Evolutionary conservation across 64 coral and sea anemone species (phyloP), one percentile per base, ranked within the genome.

Genomic region (Acropora tenuis): DNA sequence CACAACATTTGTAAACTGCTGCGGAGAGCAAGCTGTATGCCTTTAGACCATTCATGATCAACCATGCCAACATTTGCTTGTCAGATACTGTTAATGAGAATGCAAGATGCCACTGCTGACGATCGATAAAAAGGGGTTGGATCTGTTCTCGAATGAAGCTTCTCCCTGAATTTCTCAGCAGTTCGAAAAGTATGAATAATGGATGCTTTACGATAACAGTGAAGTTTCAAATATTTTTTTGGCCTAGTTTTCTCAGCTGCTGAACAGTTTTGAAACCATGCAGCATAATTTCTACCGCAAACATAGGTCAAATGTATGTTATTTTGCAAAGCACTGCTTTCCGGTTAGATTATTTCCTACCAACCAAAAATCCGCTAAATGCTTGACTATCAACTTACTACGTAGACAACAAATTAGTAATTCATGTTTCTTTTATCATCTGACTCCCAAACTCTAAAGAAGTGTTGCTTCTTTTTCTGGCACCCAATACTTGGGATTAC

Each of bases 381-480:
- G 82, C 6, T 3, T 16, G 42, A 85, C 82, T 48, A 71, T 85
- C 49, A 71, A 85, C 61, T 30, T 44, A 46, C 69, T 85, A 71
- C 65, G 65, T 45, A 4, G 11, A 17, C 68, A 78, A 78, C 1
- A 48, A 78, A 48, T 7, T 10, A 76, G 47, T 48, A 78, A 5
- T 2, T 76, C 13, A 76, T 12, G 43, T 5, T 5, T 78, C 3
- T 48, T 48, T 10, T 0, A 18, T 78, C 16, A 44, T 77, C 1
- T 18, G 45, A 48, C 49, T 48, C 46, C 46, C 44, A 48, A 78
- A 45, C 8, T 13, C 17, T 3, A 78, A 78, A 30, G 30, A 30
- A 30, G 30, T 30, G 30, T 30, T 30, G 30, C 30, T 30, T 30
- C 30, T 30, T 30, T 30, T 30, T 30, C 30, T 30, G 30, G 30